Evolutionary conservation across 1,140 invertebrate species (phyloP), one percentile per base, ranked within the genome.

Genomic region (Oryctes rhinoceros): DNA sequence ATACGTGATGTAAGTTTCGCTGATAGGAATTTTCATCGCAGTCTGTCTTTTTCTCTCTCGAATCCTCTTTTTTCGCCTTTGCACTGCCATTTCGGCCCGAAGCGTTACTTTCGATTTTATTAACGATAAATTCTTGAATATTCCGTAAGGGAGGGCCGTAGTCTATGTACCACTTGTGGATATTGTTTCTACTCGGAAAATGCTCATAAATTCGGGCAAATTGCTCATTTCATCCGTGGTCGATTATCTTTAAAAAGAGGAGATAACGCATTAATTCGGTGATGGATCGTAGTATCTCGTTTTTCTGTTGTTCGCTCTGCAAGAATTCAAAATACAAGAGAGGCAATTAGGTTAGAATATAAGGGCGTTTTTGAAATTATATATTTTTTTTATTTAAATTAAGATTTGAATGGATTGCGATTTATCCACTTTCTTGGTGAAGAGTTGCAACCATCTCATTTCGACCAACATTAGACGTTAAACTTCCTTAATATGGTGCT

Each of bases 211-310:
- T 59, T 6, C 20, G n/a, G 18, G 18, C 53, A 18, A 59, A 59
- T 59, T 59, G 53, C 15, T 59, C 53, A 18, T 59, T 15, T 59
- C 15, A n/a, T 59, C 18, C 53, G 15, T 18, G 53, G 13, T 59
- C 53, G 53, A 59, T 59, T 59, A n/a, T n/a, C 53, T 59, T n/a
- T n/a, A 59, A 59, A 59, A 59, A 59, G 15, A 18, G n/a, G 11
- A 59, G 53, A 44, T 4, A 4, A n/a, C 6, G 53, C 15, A 18
- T 59, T 59, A 59, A 6, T 59, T 59, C 15, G 53, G 15, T 18
- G 53, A 59, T 6, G n/a, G n/a, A 18, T 59, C 18, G 53, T 18
- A 6, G 15, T 59, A n/a, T n/a, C 5, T 6, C 53, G 49, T 53
- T 53, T 48, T 9, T 13, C 13, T 9, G 47, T 3, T 3, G 7